A percentile compares a stretch with the other conserved stretches of the same genome.
phyloP scores from a whole-genome alignment of 2,113 vertebrate species.

The Rhabdornis inornatus region DNA sequence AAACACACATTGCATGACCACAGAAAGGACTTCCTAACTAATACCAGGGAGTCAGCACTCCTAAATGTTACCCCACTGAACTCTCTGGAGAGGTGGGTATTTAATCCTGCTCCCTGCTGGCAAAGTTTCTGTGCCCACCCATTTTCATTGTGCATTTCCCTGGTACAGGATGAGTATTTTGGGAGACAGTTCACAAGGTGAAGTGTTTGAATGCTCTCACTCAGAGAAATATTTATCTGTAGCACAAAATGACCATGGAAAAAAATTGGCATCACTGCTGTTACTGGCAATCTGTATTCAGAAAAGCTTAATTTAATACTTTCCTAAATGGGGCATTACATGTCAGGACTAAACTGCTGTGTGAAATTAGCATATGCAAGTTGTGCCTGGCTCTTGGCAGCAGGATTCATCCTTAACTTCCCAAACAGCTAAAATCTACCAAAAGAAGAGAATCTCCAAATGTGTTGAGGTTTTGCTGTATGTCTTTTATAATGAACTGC shows the following conservation, averaged over 20 bases:
- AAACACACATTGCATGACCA: neutral
- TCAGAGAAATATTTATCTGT: neutral
- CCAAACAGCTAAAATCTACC: neutral
- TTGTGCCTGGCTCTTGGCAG: neutral
- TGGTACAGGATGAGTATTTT: neutral
- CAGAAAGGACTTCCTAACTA: neutral
- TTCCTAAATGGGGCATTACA: neutral
- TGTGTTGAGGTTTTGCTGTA: neutral
- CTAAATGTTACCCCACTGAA: neutral
- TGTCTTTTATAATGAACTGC: neutral
- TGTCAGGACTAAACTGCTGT: neutral
- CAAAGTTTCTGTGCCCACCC: neutral
- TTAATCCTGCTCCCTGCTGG: neutral
- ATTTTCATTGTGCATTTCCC: neutral
- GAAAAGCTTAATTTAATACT: neutral
- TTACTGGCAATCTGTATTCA: neutral
- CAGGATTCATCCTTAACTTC: neutral
- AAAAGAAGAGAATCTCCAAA: neutral
- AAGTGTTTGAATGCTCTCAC: neutral
- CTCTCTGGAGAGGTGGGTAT: neutral
- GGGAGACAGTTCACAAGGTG: neutral
- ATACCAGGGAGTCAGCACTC: neutral
- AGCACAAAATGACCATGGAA: neutral
- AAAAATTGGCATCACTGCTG: neutral
- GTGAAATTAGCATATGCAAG: neutral